These are phyloP conservation scores for Myiotriccus ornatus DNA, from an alignment of 2,797 vertebrate species.

Conservation along the genomic window DNA sequence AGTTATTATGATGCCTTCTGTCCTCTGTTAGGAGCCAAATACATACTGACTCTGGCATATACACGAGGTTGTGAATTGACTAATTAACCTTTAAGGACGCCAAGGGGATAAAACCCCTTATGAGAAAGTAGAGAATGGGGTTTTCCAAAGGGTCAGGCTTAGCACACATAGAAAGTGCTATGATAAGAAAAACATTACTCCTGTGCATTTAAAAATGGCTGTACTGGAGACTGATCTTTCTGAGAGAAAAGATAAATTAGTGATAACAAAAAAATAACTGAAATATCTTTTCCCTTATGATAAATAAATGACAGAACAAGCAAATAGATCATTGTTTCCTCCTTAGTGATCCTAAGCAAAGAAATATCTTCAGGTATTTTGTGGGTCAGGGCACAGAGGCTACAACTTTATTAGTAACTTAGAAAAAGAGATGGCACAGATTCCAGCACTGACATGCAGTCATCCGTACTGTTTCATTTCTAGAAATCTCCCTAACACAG, in stretches of 20 bases:
- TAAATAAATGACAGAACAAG: neutral
- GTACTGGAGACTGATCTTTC: neutral
- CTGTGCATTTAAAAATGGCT: neutral
- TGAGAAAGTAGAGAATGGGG: neutral
- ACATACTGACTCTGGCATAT: neutral
- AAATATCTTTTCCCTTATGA: neutral
- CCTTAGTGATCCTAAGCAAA: neutral
- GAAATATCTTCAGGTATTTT: neutral
- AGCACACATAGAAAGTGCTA: neutral
- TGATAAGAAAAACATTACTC: neutral
- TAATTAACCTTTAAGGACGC: neutral
- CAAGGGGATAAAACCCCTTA: neutral
- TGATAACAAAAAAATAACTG: neutral
- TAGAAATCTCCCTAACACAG: neutral
- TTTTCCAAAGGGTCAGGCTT: neutral
- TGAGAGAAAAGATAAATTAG: neutral
- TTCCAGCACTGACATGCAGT: neutral
- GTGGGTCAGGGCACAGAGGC: neutral
- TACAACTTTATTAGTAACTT: neutral
- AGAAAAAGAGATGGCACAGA: neutral
- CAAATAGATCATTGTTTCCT: neutral
- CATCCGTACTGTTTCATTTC: neutral
- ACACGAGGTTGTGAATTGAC: neutral
- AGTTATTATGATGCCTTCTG: neutral
- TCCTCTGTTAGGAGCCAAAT: neutral